Percentiles rank a stretch among this genome's conserved stretches.
phyloP scores from a whole-genome alignment of 2,797 vertebrate species.

The Menidia menidia region DNA sequence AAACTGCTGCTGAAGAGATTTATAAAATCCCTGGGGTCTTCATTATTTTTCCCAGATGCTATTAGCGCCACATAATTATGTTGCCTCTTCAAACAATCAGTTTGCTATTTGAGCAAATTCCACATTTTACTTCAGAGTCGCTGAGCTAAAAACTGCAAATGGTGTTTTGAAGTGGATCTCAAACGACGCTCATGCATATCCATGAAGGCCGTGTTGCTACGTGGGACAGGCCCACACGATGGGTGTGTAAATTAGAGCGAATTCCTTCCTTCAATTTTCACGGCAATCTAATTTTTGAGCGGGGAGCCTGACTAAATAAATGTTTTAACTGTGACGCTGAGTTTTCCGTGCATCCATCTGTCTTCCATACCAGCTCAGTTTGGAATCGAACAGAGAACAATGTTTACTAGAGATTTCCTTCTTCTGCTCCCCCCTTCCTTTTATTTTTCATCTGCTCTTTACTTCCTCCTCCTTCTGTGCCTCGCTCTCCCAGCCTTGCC shows the following conservation, averaged over 20 bases:
- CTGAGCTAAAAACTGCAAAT: slow-evolving; percentile 47
- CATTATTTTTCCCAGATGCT: slow-evolving; percentile 79
- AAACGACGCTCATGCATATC: slow-evolving; percentile 63
- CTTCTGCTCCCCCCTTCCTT: slow-evolving; percentile 8
- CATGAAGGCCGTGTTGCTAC: slow-evolving; percentile 43
- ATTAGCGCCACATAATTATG: slow-evolving; percentile 78
- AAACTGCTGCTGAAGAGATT: slow-evolving; percentile 70
- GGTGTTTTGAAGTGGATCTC: slow-evolving; percentile 62
- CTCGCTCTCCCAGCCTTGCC: slow-evolving; percentile 32
- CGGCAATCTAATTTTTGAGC: slow-evolving; percentile 56
- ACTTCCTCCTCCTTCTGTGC: slow-evolving; percentile 26
- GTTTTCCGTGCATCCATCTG: slow-evolving; percentile 47
- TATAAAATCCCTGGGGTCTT: slow-evolving; percentile 69
- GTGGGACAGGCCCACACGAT: slow-evolving; percentile 45
- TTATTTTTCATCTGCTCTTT: slow-evolving; percentile 42
- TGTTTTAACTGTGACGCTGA: slow-evolving; percentile 49
- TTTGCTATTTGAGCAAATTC: slow-evolving; percentile 73
- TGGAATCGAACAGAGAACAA: slow-evolving; percentile 23
- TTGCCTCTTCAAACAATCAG: slow-evolving; percentile 77
- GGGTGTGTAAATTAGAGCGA: slow-evolving; percentile 51
- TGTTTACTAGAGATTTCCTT: slow-evolving; percentile 36
- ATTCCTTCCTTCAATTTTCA: slow-evolving; percentile 57
- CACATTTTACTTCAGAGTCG: slow-evolving; percentile 58
- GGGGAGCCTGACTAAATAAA: slow-evolving; percentile 47
- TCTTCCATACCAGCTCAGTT: slow-evolving; percentile 32